Base-by-base conservation (phyloP, 2,797 vertebrate genomes). In the Dermochelys coriacea region DNA sequence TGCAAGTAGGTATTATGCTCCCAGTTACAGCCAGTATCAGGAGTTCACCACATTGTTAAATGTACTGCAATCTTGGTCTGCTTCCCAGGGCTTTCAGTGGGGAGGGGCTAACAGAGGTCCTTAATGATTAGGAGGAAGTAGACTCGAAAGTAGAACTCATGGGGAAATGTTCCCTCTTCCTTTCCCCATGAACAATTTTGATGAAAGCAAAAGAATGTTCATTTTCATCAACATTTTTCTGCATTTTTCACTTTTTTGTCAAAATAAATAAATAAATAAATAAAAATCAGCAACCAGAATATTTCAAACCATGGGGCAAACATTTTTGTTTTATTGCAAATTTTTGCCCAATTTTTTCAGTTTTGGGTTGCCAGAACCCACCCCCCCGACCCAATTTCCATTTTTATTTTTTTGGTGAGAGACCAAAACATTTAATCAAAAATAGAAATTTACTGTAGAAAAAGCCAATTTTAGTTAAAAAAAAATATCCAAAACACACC, bases 81-180 rank as follows among this genome's bases (percentile, higher is more conserved):
- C 37, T 45, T 15, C 45, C 57, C 25, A 10, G 51, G 25, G 23
- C 45, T 37, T 50, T 23, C 31, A 4, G 64, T 0, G 4, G 51
- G 75, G 19, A 0, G 1, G 25, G 82, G 75, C 4, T 47, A 54
- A 34, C 79, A 82, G 37, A 75, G 87, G 61, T 3, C 59, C 82
- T n/a, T n/a, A 80, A 3, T 0, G 0, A 15, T 7, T 45, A 11
- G 55, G 29, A 37, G 18, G 61, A 82, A 80, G 88, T 0, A 5
- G 47, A 84, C 49, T 29, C 74, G 27, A 3, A 81, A 84, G 45
- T 50, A 61, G 79, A 68, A 91, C 11, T 12, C 2, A 1, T 9
- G 29, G 71, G 51, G 18, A 81, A 81, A 47, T 0, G 2, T 47
- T 45, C 45, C 45, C 41, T 15, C 21, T 47, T 45, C 25, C 12